Evolutionary conservation across 1,140 invertebrate genomes (phyloP).

Genomic region (Pseudobourletiella spinata): DNA sequence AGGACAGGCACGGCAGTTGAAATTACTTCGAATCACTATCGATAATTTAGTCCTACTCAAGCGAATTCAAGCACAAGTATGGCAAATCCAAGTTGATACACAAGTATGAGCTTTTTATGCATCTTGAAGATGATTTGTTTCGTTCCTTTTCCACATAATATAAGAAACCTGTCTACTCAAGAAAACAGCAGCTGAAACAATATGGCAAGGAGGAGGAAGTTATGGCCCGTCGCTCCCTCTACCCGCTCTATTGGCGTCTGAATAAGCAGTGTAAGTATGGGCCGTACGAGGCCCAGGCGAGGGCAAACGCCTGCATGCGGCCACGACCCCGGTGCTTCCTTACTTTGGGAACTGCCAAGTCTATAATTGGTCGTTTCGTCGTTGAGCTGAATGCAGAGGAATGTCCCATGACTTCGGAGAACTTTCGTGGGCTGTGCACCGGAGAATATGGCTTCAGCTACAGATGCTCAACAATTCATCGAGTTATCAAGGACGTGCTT

Average conservation of each 20-base stretch:
- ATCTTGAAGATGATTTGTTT: too few relatives aligned
- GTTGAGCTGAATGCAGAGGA: slow-evolving; percentile 82
- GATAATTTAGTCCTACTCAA: slow-evolving; percentile 31
- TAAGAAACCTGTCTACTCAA: slow-evolving; percentile 18
- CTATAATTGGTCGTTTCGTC: slow-evolving; percentile 70
- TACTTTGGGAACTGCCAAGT: slow-evolving; percentile 40
- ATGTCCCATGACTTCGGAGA: slow-evolving; percentile 91
- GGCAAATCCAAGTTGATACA: too few relatives aligned
- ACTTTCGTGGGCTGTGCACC: slow-evolving; percentile 86
- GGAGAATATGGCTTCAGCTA: slow-evolving; percentile 91
- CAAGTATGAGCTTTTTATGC: too few relatives aligned
- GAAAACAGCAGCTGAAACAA: slow-evolving; percentile 19
- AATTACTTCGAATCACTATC: slow-evolving; percentile 28
- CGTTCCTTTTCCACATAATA: too few relatives aligned
- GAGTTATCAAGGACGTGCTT: slow-evolving; percentile 91
- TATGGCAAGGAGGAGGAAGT: slow-evolving; percentile 15
- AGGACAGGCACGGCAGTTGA: slow-evolving; percentile 2
- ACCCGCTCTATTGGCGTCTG: slow-evolving; percentile 26
- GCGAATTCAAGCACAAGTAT: slow-evolving; percentile 18
- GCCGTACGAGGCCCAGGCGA: neutral
- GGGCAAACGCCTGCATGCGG: neutral
- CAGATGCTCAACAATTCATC: slow-evolving; percentile 77
- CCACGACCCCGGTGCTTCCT: slow-evolving; percentile 15
- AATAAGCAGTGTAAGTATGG: slow-evolving; percentile 14
- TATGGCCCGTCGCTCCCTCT: slow-evolving; percentile 20